Conservation (phyloP, 2,888 invertebrate genomes). For the Platycheirus albimanus region DNA sequence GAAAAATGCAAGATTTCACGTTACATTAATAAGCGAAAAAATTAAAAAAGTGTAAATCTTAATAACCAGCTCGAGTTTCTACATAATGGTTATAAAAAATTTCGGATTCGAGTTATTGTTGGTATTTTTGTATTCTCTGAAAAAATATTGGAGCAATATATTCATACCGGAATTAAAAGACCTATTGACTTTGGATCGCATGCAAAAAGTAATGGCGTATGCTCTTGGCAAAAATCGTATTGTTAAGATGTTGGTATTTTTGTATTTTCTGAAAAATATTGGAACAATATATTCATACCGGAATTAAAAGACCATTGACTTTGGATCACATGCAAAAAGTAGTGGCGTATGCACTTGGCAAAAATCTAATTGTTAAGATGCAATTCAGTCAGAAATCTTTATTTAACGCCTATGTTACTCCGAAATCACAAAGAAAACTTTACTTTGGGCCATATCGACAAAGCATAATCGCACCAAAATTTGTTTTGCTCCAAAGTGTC, state of each 20-base stretch:
- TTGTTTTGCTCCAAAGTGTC: conserved; percentile 80
- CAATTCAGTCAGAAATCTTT: conserved; percentile 79
- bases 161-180: conserved; percentile 81
- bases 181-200: conserved; percentile 80
- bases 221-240: conserved; percentile 78
- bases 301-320: conserved; percentile 80
- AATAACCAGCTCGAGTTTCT: too few species aligned
- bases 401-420: conserved; percentile 80
- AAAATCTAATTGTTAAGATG: conserved; percentile 79
- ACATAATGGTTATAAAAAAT: too few species aligned
- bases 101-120: too few species aligned
- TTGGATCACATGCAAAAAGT: conserved; percentile 80
- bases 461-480: conserved; percentile 77
- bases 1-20: too few species aligned
- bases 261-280: too few species aligned
- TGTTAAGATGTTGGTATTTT: too few species aligned
- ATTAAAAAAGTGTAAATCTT: too few species aligned
- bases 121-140: too few species aligned
- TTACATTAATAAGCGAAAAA: too few species aligned
- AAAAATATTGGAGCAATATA: too few species aligned
- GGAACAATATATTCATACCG: conserved; percentile 80
- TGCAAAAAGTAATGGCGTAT: conserved; percentile 79
- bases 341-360: conserved; percentile 77
- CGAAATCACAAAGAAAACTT: conserved; percentile 78
- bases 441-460: conserved; percentile 81